Conservation (phyloP, 2,888 invertebrate genomes). For the Artemia sinica region DNA sequence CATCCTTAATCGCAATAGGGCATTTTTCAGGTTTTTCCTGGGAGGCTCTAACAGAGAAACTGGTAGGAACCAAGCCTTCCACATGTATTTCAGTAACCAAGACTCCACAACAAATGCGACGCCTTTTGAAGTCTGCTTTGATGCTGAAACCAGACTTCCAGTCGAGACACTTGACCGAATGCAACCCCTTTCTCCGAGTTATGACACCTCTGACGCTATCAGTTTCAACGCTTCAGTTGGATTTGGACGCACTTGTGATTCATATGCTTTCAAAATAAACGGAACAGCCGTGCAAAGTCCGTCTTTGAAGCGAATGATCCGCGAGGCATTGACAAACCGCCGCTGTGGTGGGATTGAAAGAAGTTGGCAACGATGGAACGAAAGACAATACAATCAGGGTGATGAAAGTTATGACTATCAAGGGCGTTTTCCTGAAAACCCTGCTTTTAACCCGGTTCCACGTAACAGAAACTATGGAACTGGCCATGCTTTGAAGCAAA, state of each 20-base stretch:
- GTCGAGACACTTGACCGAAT: not conserved
- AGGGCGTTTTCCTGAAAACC: not conserved
- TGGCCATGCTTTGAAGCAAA: not conserved
- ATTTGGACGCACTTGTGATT: conserved; percentile 5
- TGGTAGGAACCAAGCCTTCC: not conserved
- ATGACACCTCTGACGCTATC: not conserved
- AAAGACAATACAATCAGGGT: not conserved
- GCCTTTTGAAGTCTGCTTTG: not conserved
- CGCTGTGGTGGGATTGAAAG: not conserved
- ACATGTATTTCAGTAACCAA: not conserved
- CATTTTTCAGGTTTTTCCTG: not conserved
- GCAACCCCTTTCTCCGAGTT: not conserved
- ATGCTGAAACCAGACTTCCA: conserved; percentile 6
- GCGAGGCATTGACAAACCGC: not conserved
- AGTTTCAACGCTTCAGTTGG: not conserved
- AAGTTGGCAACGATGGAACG: conserved; percentile 14
- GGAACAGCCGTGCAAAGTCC: conserved; percentile 12
- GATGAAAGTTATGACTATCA: not conserved
- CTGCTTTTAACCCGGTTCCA: too few relatives aligned
- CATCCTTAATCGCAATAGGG: not conserved
- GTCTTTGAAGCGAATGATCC: not conserved
- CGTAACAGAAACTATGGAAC: not conserved
- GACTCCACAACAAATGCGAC: not conserved
- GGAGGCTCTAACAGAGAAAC: not conserved
- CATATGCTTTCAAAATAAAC: not conserved